Base-by-base conservation (phyloP, 1,140 invertebrate species). In the Magallana ariakensis region DNA sequence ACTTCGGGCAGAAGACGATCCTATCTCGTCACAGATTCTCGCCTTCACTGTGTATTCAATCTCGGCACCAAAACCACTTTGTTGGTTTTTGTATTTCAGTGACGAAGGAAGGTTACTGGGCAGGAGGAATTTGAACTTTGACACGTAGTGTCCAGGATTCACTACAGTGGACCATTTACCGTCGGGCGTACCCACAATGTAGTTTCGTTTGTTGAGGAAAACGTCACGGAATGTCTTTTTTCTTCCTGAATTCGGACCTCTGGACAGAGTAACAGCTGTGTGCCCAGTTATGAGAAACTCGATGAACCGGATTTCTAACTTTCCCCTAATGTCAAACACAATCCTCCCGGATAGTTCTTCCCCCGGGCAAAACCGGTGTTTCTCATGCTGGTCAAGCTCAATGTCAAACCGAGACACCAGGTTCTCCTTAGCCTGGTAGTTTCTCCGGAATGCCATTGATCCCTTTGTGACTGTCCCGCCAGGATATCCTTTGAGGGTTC, bases 121-220 rank as follows among this genome's bases (percentile, higher is more conserved):
- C 5, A 94, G 89, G 15, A 87, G 84, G 80, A 93, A 90, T 66
- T 85, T 89, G 80, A 94, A 94, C 10, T 89, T 92, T n/a, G 93
- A 93, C 1, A 92, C 87, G 87, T 94, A 94, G 66, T 91, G 90
- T 22, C 93, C 93, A 13, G 92, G 91, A 9, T 91, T 92, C 13
- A 94, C 86, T 5, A 94, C 80, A 15, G 91, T 91, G 46, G 86
- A 92, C 90, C 90, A 91, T 70, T 84, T 75, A 2, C 90, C 90
- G 80, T 93, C 92, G 0, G 88, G 84, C 0, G 90, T 89, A 11
- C 92, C 92, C 19, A 94, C 91, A 1, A 93, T 87, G 84, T 90
- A 92, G 0, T 89, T 92, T 46, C 91, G 85, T 85, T 94, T 93
- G 60, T 87, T 89, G 10, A 94, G 60, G 70, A 93, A 92, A 1